A percentile compares a stretch with the other conserved stretches of the same genome.
phyloP scores from a whole-genome alignment of 2,888 invertebrate species.

The Euplexia lucipara region DNA sequence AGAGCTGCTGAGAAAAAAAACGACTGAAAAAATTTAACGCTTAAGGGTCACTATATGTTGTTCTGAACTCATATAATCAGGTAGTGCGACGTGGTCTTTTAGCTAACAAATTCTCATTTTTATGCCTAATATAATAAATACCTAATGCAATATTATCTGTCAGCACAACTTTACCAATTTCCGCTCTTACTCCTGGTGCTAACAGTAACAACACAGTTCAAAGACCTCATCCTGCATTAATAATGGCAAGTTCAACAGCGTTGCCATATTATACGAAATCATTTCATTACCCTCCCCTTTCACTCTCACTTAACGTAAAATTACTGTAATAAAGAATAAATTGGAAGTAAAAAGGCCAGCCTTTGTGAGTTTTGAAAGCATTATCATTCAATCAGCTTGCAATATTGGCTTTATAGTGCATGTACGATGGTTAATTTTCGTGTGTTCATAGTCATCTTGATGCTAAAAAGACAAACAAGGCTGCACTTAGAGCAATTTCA shows the following conservation, averaged over 20 bases:
- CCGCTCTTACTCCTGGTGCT: neutral
- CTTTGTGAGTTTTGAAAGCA: slow-evolving; percentile 55
- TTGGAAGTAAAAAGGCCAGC: slow-evolving; percentile 54
- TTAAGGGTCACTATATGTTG: no score
- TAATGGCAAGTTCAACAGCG: slow-evolving; percentile 24
- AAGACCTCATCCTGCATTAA: slow-evolving; percentile 13
- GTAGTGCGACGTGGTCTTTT: no score
- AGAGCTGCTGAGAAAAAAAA: no score
- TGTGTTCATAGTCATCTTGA: neutral
- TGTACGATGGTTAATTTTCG: slow-evolving; percentile 15
- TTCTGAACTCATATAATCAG: no score
- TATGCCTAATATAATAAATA: no score
- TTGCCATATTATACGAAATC: slow-evolving; percentile 45
- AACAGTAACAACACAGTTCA: slow-evolving; percentile 26
- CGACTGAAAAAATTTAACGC: no score
- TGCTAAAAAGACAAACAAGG: no score
- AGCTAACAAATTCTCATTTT: no score
- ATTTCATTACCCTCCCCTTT: slow-evolving; percentile 46
- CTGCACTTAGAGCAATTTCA: no score
- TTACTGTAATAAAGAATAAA: slow-evolving; percentile 59
- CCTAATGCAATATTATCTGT: no score
- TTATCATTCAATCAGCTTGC: slow-evolving; percentile 59
- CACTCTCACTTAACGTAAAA: slow-evolving; percentile 44
- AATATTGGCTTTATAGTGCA: slow-evolving; percentile 32
- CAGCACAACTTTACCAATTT: no score